phyloP scores from a whole-genome alignment of 1,140 invertebrate genomes.

The Solen grandis region DNA sequence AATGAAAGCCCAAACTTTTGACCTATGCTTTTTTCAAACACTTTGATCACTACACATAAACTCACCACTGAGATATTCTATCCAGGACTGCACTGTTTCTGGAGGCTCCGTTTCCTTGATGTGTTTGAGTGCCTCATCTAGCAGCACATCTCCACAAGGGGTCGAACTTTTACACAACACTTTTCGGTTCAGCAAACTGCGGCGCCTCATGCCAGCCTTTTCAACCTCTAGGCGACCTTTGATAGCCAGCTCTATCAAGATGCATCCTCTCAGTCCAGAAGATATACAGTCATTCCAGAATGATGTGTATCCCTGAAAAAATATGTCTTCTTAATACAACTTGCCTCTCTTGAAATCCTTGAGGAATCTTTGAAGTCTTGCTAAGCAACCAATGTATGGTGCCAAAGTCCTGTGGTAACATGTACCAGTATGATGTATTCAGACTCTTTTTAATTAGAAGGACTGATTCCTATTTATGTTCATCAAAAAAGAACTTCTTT shows the following conservation, averaged over 20 bases:
- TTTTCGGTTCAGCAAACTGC: slow-evolving; percentile 91
- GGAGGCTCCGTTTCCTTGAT: slow-evolving; percentile 94
- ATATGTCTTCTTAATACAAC: slow-evolving; percentile 64
- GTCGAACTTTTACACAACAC: slow-evolving; percentile 89
- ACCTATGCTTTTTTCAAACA: too few relatives aligned
- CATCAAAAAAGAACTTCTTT: too few relatives aligned
- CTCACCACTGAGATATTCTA: slow-evolving; percentile 99
- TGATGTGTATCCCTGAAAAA: slow-evolving; percentile 97
- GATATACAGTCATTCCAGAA: slow-evolving; percentile 99
- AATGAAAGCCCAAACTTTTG: too few relatives aligned
- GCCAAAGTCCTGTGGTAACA: too few relatives aligned
- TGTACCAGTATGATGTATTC: too few relatives aligned
- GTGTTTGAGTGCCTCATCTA: slow-evolving; percentile 99
- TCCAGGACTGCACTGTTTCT: slow-evolving; percentile 99
- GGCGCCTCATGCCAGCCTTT: slow-evolving; percentile 96
- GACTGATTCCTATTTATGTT: too few relatives aligned
- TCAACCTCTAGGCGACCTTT: slow-evolving; percentile 97
- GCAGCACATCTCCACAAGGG: slow-evolving; percentile 97
- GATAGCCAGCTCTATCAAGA: slow-evolving; percentile 97
- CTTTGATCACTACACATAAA: slow-evolving; percentile 58
- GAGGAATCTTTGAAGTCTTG: too few relatives aligned
- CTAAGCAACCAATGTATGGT: too few relatives aligned
- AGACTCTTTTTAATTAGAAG: too few relatives aligned
- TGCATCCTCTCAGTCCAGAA: slow-evolving; percentile 98
- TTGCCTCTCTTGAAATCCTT: too few relatives aligned